Percentiles rank a stretch among this genome's conserved stretches.
Conservation (phyloP, 2,797 vertebrate genomes). For the Parauchenoglanis punctatus region DNA sequence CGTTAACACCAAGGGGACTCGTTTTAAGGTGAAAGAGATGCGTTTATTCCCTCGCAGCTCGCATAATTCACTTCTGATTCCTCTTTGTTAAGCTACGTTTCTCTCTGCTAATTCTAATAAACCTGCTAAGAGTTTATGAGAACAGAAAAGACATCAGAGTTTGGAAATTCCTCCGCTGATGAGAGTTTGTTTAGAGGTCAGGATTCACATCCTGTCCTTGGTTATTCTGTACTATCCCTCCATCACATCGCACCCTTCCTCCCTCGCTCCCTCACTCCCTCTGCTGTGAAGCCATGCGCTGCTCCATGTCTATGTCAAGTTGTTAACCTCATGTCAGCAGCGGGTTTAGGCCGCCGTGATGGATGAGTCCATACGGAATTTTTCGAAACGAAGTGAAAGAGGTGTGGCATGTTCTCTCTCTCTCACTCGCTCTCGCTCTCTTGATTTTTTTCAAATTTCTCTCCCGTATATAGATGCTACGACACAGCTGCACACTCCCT, state of each 20-base stretch:
- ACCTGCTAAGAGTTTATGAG: no score
- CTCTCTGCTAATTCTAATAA: conserved; percentile 2
- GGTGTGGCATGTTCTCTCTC: conserved; percentile 40
- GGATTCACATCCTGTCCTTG: neutral
- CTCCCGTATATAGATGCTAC: neutral
- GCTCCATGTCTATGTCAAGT: conserved; percentile 81
- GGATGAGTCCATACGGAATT: conserved; percentile 84
- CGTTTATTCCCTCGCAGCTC: conserved; percentile 60
- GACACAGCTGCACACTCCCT: neutral
- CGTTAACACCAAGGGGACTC: conserved; percentile 69
- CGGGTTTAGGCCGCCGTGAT: conserved; percentile 77
- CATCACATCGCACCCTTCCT: neutral
- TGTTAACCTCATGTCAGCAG: conserved; percentile 84
- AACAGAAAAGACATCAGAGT: neutral
- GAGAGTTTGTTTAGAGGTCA: neutral
- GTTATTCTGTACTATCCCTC: neutral
- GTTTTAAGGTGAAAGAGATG: conserved; percentile 72
- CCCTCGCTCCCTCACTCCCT: conserved; percentile 62
- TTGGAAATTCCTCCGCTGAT: neutral
- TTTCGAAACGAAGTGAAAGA: conserved; percentile 75
- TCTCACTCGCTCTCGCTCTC: conserved; percentile 46
- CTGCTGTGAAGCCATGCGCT: conserved; percentile 64
- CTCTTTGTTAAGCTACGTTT: neutral
- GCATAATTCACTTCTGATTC: conserved; percentile 36
- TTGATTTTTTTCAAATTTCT: conserved; percentile 3